A percentile compares a stretch with the other conserved stretches of the same genome.
Evolutionary conservation across 2,888 invertebrate species (phyloP).

Genomic region (Torymus tubicola): DNA sequence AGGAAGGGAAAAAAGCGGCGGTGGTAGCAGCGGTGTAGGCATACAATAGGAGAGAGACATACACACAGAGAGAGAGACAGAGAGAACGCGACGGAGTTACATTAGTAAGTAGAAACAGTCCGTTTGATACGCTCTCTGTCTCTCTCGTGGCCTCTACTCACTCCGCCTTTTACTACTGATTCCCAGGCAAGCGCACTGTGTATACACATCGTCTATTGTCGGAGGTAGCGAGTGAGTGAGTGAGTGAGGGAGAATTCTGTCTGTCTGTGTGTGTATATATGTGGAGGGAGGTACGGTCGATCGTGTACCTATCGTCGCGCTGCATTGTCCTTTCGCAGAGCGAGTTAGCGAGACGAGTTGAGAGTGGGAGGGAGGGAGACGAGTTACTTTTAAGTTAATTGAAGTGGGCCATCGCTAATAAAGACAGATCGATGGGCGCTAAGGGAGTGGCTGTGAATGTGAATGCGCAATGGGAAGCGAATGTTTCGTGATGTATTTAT

Average conservation of each 20-base stretch:
- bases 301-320: neutral
- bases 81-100: neutral
- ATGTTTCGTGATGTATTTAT: too few relatives aligned
- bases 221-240: too few relatives aligned
- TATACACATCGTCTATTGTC: too few relatives aligned
- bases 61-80: too few relatives aligned
- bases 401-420: neutral
- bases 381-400: constrained; percentile 25
- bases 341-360: too few relatives aligned
- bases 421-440: neutral
- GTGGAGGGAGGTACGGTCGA: neutral
- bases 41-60: too few relatives aligned
- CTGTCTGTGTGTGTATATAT: neutral
- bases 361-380: neutral
- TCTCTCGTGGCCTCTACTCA: too few relatives aligned
- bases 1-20: too few relatives aligned
- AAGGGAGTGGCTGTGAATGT: too few relatives aligned
- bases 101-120: constrained; percentile 34
- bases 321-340: constrained; percentile 19
- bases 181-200: neutral
- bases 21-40: too few relatives aligned
- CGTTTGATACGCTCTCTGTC: neutral
- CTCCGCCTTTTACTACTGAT: constrained; percentile 31
- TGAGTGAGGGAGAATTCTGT: too few relatives aligned
- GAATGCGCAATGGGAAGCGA: too few relatives aligned